Percentiles rank a stretch among this genome's conserved stretches.
Evolutionary conservation across 2,888 invertebrate species (phyloP).

Genomic region (Cheilosia vernalis): DNA sequence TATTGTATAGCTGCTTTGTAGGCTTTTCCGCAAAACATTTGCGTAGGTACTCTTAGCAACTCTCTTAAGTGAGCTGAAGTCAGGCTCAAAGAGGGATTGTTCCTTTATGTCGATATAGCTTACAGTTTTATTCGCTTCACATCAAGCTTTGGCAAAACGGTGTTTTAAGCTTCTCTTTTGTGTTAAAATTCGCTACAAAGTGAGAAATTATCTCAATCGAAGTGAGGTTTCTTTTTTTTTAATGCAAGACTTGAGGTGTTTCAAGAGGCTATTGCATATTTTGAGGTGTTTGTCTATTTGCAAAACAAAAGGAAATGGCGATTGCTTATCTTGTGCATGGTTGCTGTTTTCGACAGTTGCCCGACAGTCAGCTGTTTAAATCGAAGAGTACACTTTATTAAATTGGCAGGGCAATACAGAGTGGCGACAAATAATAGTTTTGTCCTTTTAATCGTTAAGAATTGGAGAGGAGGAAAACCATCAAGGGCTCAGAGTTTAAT

Average conservation of each 20-base stretch:
- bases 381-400: too few relatives aligned
- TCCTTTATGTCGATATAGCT: constrained; percentile 7
- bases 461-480: too few relatives aligned
- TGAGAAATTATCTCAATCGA: constrained; percentile 1
- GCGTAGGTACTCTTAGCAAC: too few relatives aligned
- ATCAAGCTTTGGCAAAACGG: constrained; percentile 50
- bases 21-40: constrained; percentile 13
- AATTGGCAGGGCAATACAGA: too few relatives aligned
- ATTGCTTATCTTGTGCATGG: neutral
- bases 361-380: too few relatives aligned
- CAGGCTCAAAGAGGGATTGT: too few relatives aligned
- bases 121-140: neutral
- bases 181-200: constrained; percentile 9
- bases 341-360: too few relatives aligned
- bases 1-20: constrained; percentile 41
- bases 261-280: constrained; percentile 54
- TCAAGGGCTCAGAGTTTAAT: too few relatives aligned
- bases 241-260: neutral
- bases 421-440: too few relatives aligned
- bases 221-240: neutral
- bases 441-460: too few relatives aligned
- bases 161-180: constrained; percentile 32
- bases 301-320: neutral
- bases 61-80: too few relatives aligned
- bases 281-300: constrained; percentile 40